These are phyloP conservation scores for Macrophya annulata DNA, from an alignment of 2,888 invertebrate species.

Conservation along the genomic window DNA sequence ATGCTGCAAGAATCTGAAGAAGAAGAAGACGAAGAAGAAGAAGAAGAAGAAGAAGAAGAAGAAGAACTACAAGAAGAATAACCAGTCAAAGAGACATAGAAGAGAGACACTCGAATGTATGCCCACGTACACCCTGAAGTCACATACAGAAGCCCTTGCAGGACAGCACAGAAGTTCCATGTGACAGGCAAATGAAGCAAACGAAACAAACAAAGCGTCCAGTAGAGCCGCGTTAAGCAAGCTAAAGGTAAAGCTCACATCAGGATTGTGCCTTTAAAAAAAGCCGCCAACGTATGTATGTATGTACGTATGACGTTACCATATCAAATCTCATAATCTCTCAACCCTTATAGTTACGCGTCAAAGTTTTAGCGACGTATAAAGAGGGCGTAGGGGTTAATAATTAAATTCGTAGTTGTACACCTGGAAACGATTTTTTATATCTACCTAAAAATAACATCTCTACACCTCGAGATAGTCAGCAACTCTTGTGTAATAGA, in stretches of 20 bases:
- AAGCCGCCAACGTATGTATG: constrained; percentile 2
- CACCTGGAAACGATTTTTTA: not conserved
- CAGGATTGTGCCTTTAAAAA: not conserved
- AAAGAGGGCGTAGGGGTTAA: too few species aligned
- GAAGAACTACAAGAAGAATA: constrained; percentile 1
- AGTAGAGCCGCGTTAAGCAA: not conserved
- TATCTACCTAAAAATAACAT: not conserved
- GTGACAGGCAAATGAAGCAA: constrained; percentile 54
- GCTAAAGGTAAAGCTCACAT: constrained; percentile 18
- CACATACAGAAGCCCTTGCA: not conserved
- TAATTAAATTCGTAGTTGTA: not conserved
- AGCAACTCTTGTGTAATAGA: not conserved
- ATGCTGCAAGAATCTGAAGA: constrained; percentile 11
- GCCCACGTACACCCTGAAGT: not conserved
- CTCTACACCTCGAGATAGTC: not conserved
- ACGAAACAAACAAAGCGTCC: constrained; percentile 34
- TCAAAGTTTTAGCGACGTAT: not conserved
- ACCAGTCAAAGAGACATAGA: constrained; percentile 14
- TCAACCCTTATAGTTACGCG: not conserved
- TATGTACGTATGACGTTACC: not conserved
- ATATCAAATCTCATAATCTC: not conserved
- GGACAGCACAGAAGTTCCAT: constrained; percentile 31
- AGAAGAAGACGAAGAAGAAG: not conserved
- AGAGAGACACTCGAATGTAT: constrained; percentile 22
- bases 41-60: constrained; percentile 6